Evolutionary conservation across 2,888 invertebrate species (phyloP).

Genomic region (Dioctria rufipes): DNA sequence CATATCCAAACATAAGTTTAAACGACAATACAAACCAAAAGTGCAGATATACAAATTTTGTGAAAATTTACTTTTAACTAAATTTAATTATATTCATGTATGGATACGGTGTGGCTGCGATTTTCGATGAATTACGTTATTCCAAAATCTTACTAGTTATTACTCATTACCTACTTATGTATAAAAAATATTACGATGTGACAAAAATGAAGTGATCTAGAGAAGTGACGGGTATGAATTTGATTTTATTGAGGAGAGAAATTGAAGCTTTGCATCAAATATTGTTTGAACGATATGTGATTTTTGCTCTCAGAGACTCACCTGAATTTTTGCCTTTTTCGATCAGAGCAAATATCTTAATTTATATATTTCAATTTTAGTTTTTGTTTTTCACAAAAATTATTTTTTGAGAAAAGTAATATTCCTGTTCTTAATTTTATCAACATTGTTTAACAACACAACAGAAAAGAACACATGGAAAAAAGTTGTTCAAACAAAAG

Average conservation of each 20-base stretch:
- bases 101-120: slow-evolving; percentile 36
- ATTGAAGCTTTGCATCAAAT: slow-evolving; percentile 29
- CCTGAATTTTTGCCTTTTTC: slow-evolving; percentile 57
- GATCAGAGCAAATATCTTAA: slow-evolving; percentile 57
- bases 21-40: background rate
- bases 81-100: slow-evolving; percentile 8
- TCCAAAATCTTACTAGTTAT: slow-evolving; percentile 6
- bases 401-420: slow-evolving; percentile 17
- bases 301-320: slow-evolving; percentile 56
- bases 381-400: slow-evolving; percentile 7
- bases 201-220: slow-evolving; percentile 43
- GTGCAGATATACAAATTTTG: background rate
- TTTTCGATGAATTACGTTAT: slow-evolving; percentile 3
- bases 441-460: slow-evolving; percentile 25
- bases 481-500: background rate
- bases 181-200: slow-evolving; percentile 22
- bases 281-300: slow-evolving; percentile 37
- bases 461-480: slow-evolving; percentile 8
- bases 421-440: slow-evolving; percentile 40
- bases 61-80: background rate
- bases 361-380: slow-evolving; percentile 53
- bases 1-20: slow-evolving; percentile 42
- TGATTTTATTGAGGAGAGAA: slow-evolving; percentile 21
- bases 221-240: slow-evolving; percentile 25
- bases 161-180: slow-evolving; percentile 10